Base-by-base conservation (phyloP, 2,888 invertebrate genomes). In the Trichogramma evanescens region DNA sequence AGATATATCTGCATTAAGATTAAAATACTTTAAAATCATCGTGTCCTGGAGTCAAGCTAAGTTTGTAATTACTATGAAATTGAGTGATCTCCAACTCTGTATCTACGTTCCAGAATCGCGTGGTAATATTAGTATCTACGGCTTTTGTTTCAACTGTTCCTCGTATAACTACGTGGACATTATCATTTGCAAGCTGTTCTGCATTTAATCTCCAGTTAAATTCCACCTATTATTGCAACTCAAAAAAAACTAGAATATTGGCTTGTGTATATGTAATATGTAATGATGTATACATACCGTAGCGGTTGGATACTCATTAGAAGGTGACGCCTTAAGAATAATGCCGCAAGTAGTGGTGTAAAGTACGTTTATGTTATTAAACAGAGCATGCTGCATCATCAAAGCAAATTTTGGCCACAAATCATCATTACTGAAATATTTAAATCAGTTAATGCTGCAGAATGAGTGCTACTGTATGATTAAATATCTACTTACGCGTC, bases 31-130 rank as follows among this genome's bases (percentile, higher is more conserved):
- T 74, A 26, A 71, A 69, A 54, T 77, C 73, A 51, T 72, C 69
- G 62, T 77, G 69, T 41, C 71, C 75, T 1, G 76, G 74, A 13
- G 71, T 68, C 5, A 80, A 44, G 10, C 70, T 68, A 43, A 74
- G 48, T 63, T 75, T 72, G 4, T 74, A 7, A 48, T 61, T 70
- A 44, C 74, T 75, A 13, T 61, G 48, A 5, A 69, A 62, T 38
- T 68, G 61, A 54, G 72, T 71, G 38, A 71, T 42, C 7, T 76
- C 70, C 9, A 71, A 3, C 39, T 71, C 69, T 1, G 72, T 43
- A 53, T 74, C 72, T 5, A 76, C 40, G 51, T 78, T 73, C 78
- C 77, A 79, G 1, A 70, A 71, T 44, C 71, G 72, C 0, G 70
- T 53, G 0, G 70, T 62, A 4, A 55, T 55, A 10, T 69, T 63